Evolutionary conservation across 2,797 vertebrate genomes (phyloP).

Genomic region (Buphagus erythrorhynchus): DNA sequence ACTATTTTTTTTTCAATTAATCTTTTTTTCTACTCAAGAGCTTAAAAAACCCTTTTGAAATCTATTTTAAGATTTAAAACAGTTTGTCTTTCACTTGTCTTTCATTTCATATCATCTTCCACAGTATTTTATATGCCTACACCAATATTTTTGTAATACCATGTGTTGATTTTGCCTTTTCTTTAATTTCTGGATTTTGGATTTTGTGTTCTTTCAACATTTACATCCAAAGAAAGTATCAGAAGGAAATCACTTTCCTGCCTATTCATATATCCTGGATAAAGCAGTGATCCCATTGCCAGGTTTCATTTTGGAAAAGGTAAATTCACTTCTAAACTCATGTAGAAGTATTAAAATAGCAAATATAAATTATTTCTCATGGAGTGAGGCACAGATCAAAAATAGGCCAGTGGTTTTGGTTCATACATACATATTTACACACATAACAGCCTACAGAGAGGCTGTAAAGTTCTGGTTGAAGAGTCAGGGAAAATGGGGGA

Average conservation of each 20-base stretch:
- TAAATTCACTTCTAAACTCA: not conserved
- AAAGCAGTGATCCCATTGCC: not conserved
- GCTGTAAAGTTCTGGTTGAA: not conserved
- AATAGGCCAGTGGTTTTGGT: not conserved
- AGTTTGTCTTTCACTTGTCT: not conserved
- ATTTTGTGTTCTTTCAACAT: not conserved
- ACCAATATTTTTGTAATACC: not conserved
- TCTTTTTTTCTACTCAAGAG: not conserved
- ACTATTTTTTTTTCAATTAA: not conserved
- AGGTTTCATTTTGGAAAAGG: not conserved
- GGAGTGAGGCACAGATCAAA: not conserved
- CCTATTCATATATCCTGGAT: not conserved
- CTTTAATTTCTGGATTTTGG: not conserved
- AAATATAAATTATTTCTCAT: not conserved
- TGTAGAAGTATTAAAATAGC: not conserved
- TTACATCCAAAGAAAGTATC: not conserved
- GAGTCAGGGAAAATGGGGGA: rapidly evolving
- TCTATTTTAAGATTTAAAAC: not conserved
- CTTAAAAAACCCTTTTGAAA: not conserved
- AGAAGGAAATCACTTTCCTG: not conserved
- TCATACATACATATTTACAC: not conserved
- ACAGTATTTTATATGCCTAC: no score
- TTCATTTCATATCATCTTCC: not conserved
- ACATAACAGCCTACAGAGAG: no score
- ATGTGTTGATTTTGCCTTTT: not conserved